phyloP scores from a whole-genome alignment of 2,888 invertebrate genomes.

The Drosophila testacea region DNA sequence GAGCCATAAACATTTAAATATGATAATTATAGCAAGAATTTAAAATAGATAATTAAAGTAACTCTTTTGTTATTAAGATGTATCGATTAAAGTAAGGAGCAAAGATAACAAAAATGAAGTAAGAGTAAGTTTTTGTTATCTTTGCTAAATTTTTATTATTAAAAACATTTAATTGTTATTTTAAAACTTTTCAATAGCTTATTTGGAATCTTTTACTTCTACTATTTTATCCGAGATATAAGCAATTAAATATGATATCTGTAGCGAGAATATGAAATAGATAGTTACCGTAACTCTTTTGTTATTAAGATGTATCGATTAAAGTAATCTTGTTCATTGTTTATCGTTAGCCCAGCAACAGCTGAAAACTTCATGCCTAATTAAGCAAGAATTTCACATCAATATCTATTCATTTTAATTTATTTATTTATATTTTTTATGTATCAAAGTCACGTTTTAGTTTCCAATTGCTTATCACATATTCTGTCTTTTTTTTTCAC shows the following conservation, averaged over 20 bases:
- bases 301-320: neutral
- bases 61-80: no score
- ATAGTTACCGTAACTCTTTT: neutral
- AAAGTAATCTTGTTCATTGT: constrained; percentile 1
- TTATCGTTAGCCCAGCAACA: constrained; percentile 2
- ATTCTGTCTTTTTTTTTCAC: constrained; percentile 15
- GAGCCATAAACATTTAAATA: no score
- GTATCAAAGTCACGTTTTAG: constrained; percentile 32
- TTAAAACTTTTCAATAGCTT: no score
- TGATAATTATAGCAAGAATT: no score
- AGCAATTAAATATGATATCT: no score
- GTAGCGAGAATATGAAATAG: neutral
- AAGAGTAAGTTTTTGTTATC: no score
- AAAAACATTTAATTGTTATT: no score
- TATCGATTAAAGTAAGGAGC: neutral
- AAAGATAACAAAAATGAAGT: no score
- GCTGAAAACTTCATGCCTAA: constrained; percentile 19
- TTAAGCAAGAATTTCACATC: constrained; percentile 25
- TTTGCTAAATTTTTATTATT: no score
- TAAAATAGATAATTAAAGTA: no score
- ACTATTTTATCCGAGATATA: no score
- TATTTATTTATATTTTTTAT: neutral
- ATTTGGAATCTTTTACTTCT: no score
- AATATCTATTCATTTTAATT: constrained; percentile 12
- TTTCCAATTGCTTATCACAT: constrained; percentile 43